Conservation (phyloP, 2,888 invertebrate species). For the Plusia festucae region DNA sequence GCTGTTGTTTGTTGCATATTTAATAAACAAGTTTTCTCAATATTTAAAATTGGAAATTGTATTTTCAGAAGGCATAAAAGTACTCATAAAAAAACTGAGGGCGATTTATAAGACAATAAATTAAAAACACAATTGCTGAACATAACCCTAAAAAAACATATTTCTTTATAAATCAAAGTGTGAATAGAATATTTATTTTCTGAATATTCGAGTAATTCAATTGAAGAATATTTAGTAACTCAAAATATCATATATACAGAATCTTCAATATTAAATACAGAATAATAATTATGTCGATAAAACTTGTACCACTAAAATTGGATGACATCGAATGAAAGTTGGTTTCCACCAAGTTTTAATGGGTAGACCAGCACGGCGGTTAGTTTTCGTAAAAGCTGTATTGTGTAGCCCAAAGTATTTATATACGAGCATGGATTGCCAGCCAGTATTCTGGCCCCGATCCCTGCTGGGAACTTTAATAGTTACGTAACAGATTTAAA, state of each 20-base stretch:
- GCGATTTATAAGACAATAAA: too few species aligned
- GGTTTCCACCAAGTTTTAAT: slow-evolving; percentile 68
- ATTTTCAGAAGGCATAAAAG: too few species aligned
- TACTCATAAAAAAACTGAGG: too few species aligned
- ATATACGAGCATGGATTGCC: slow-evolving; percentile 51
- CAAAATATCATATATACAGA: not conserved
- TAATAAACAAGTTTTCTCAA: too few species aligned
- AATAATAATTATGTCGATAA: slow-evolving; percentile 28
- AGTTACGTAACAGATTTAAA: slow-evolving; percentile 52
- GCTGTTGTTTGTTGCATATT: too few species aligned
- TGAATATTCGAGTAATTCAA: too few species aligned
- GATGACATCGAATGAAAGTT: slow-evolving; percentile 62
- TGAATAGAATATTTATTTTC: too few species aligned
- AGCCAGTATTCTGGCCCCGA: slow-evolving; percentile 45
- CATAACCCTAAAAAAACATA: too few species aligned
- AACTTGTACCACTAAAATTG: slow-evolving; percentile 47
- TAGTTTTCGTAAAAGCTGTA: slow-evolving; percentile 64
- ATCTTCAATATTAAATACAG: not conserved
- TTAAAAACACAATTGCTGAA: too few species aligned
- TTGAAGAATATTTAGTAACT: too few species aligned
- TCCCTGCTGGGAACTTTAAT: slow-evolving; percentile 56
- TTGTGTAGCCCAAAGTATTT: slow-evolving; percentile 57
- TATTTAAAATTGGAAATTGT: too few species aligned
- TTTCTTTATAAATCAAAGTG: too few species aligned
- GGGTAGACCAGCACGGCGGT: slow-evolving; percentile 57